These are phyloP conservation scores for Empis stercorea DNA, from an alignment of 2,888 invertebrate species.

Conservation along the genomic window DNA sequence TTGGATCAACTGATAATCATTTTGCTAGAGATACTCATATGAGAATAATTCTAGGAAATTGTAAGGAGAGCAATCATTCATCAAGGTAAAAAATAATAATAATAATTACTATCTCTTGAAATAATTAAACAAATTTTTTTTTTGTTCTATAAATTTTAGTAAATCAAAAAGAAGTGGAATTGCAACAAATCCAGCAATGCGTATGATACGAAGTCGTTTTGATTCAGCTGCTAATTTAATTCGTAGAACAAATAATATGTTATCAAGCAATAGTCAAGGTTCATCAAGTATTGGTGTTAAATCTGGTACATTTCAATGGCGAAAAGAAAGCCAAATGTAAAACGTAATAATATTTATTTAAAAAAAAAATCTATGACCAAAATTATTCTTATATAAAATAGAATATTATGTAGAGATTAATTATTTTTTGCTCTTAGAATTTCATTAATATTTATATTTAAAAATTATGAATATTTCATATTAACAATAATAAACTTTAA, in stretches of 20 bases:
- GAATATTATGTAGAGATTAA: no score
- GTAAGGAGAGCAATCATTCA: constrained; percentile 33
- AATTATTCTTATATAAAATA: no score
- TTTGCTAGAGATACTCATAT: constrained; percentile 85
- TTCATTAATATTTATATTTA: no score
- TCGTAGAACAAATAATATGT: constrained; percentile 35
- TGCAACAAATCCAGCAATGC: constrained; percentile 74
- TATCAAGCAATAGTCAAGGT: constrained; percentile 35
- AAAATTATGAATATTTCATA: no score
- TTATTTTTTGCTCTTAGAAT: no score
- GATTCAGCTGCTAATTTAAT: constrained; percentile 37
- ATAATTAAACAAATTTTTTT: background rate
- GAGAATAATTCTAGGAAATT: constrained; percentile 69
- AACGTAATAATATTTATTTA: constrained; percentile 2
- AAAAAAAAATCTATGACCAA: background rate
- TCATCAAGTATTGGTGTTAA: constrained; percentile 38
- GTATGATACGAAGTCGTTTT: constrained; percentile 48
- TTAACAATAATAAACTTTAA: no score
- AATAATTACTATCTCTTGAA: background rate
- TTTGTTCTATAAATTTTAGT: constrained; percentile 15
- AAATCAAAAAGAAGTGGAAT: constrained; percentile 70
- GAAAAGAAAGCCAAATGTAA: constrained; percentile 38
- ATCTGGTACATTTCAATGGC: constrained; percentile 38
- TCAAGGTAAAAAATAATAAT: constrained; percentile 23
- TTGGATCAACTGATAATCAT: constrained; percentile 55